Conservation (phyloP, 2,888 invertebrate species). For the Pristionchus entomophagus region DNA sequence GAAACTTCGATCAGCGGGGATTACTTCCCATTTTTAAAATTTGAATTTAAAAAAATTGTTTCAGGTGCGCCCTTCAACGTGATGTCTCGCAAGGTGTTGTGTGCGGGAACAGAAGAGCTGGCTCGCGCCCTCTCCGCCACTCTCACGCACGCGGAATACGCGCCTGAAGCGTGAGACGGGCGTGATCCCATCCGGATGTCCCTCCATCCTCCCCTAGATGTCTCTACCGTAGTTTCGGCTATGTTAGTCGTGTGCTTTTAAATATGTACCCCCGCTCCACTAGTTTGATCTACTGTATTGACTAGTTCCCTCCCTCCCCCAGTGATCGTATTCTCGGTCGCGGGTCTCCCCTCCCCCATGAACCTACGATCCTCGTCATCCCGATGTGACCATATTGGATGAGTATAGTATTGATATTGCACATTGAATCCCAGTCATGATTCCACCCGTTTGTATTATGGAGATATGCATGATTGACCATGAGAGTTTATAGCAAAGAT, state of each 20-base stretch:
- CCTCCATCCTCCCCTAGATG: background rate
- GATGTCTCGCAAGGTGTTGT: conserved; percentile 71
- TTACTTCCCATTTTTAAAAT: too few species aligned
- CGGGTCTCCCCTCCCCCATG: background rate
- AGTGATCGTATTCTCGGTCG: conserved; percentile 14
- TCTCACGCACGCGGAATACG: conserved; percentile 71
- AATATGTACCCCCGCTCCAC: background rate
- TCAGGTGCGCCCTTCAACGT: conserved; percentile 67
- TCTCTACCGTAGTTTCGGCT: background rate
- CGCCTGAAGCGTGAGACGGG: conserved; percentile 59
- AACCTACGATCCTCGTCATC: background rate
- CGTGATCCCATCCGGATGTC: background rate
- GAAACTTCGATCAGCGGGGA: too few species aligned
- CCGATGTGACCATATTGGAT: conserved; percentile 30
- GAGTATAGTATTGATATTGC: background rate
- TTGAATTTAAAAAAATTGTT: background rate
- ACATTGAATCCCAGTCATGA: background rate
- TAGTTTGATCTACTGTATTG: background rate
- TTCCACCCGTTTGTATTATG: background rate
- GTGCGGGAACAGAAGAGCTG: conserved; percentile 68
- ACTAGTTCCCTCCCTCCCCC: background rate
- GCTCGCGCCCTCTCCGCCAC: conserved; percentile 64
- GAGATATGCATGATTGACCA: conserved; percentile 15
- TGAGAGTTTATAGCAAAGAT: conserved; percentile 8
- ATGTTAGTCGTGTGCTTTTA: background rate